Percentiles rank a stretch among this genome's conserved stretches.
These are phyloP conservation scores for Psophia crepitans DNA, from an alignment of 2,113 vertebrate species.

Conservation along the genomic window DNA sequence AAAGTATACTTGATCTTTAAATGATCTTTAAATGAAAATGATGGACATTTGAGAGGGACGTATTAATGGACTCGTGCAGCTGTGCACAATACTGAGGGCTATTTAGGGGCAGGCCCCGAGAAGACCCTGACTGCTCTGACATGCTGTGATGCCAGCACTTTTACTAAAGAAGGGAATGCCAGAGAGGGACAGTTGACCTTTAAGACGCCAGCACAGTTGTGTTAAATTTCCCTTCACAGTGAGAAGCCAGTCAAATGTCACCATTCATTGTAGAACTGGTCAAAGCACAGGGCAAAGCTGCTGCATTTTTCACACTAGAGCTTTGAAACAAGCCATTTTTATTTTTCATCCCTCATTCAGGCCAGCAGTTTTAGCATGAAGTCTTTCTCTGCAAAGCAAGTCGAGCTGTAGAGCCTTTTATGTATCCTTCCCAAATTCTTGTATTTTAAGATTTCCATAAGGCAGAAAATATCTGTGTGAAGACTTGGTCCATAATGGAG, in stretches of 20 bases:
- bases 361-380: background rate
- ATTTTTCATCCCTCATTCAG: background rate
- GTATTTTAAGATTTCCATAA: background rate
- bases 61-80: background rate
- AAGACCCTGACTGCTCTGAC: background rate
- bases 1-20: background rate
- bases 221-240: constrained; percentile 47
- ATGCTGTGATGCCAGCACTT: background rate
- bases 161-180: background rate
- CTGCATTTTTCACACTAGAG: constrained; percentile 1
- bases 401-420: background rate
- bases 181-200: constrained; percentile 45
- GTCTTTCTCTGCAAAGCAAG: background rate
- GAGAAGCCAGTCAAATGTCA: constrained; percentile 61
- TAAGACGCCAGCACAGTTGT: constrained; percentile 23
- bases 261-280: constrained; percentile 41
- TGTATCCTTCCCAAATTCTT: background rate
- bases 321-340: background rate
- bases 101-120: background rate
- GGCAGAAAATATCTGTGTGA: background rate
- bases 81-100: background rate
- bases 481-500: background rate
- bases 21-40: background rate
- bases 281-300: constrained; percentile 6
- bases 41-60: background rate